Percentiles rank a stretch among this genome's conserved stretches.
Evolutionary conservation across 2,797 vertebrate species (phyloP).

Genomic region (Leptodactylus fallax): DNA sequence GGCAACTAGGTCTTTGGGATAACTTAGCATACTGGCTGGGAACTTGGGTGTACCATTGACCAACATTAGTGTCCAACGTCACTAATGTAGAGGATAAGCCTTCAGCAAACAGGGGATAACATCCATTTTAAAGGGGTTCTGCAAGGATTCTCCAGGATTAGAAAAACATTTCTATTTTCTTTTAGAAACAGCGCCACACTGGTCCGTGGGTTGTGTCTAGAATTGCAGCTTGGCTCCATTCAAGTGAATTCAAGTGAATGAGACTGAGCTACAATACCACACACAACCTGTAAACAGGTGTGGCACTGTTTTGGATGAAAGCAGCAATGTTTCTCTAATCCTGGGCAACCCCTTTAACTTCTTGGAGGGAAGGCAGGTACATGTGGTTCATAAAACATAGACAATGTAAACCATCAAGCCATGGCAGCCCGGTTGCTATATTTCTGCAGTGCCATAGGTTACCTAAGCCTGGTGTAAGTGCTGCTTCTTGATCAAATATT

Average conservation of each 20-base stretch:
- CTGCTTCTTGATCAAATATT: conserved; percentile 2
- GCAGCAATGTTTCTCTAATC: not conserved
- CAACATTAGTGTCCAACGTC: too few species aligned
- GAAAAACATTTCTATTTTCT: not conserved
- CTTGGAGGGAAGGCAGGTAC: not conserved
- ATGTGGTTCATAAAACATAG: too few species aligned
- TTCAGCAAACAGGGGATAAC: too few species aligned
- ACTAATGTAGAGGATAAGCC: too few species aligned
- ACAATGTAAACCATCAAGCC: not conserved
- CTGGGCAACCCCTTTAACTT: not conserved
- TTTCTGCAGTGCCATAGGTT: not conserved
- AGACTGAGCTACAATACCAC: not conserved
- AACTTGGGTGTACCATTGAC: too few species aligned
- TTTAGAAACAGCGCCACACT: not conserved
- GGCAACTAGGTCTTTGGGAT: too few species aligned
- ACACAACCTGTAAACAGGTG: not conserved
- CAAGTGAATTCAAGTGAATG: not conserved
- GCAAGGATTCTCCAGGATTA: not conserved
- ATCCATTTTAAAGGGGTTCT: too few species aligned
- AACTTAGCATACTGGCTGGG: too few species aligned
- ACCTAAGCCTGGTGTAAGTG: not conserved
- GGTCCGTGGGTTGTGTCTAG: not conserved
- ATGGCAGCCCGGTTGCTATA: not conserved
- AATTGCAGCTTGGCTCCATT: not conserved
- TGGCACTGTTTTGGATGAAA: not conserved